phyloP scores from a whole-genome alignment of 2,113 vertebrate genomes.

The Oriolus oriolus region DNA sequence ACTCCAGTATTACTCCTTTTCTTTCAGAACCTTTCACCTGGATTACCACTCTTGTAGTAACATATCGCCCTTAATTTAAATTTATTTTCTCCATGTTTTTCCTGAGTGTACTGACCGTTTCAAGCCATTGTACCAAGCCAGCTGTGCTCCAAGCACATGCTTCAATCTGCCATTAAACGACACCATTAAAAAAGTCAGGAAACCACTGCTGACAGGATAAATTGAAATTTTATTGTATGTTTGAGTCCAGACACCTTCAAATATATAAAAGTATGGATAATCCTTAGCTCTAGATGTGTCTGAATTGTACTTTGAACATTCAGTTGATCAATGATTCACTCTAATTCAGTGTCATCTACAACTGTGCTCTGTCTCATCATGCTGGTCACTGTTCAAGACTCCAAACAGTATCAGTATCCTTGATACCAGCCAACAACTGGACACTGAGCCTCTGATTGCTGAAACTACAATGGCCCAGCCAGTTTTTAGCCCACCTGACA shows the following conservation, averaged over 20 bases:
- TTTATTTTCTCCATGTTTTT: background rate
- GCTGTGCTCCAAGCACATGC: background rate
- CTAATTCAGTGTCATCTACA: background rate
- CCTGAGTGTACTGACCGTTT: background rate
- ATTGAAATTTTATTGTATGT: background rate
- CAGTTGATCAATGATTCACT: background rate
- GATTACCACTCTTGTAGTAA: background rate
- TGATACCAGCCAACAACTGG: background rate
- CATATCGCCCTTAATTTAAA: background rate
- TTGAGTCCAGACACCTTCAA: background rate
- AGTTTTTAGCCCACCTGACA: background rate
- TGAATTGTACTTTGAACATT: background rate
- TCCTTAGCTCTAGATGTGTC: background rate
- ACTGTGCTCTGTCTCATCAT: background rate
- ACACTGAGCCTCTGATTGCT: background rate
- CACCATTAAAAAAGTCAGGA: background rate
- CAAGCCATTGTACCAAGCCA: background rate
- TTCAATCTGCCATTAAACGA: background rate
- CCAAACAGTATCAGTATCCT: background rate
- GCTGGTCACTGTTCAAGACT: background rate
- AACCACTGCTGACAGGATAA: background rate
- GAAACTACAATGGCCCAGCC: background rate
- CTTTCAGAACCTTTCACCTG: background rate
- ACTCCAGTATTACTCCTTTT: background rate
- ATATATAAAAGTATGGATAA: background rate